Conservation (phyloP, 2,888 invertebrate genomes). For the Bombylius discolor region DNA sequence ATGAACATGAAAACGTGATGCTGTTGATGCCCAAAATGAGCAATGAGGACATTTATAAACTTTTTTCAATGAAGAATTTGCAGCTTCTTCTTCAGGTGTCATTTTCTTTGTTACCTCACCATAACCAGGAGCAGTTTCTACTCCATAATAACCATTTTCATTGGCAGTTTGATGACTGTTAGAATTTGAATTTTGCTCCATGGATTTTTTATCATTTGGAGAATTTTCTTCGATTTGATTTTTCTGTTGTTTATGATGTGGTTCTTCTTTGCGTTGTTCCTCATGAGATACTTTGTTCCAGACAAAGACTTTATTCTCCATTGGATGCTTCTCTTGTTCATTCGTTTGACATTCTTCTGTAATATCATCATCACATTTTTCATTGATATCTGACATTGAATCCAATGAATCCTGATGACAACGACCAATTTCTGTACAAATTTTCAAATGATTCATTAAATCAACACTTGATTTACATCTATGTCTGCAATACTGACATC, state of each 20-base stretch:
- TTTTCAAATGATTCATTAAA: conserved; percentile 59
- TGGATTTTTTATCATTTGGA: conserved; percentile 28
- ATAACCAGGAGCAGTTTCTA: conserved; percentile 40
- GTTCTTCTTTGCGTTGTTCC: not conserved
- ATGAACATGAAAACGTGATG: conserved; percentile 85
- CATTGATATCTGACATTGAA: conserved; percentile 26
- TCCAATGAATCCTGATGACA: conserved; percentile 32
- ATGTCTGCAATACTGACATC: conserved; percentile 76
- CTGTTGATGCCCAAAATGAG: conserved; percentile 84
- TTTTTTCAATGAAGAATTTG: conserved; percentile 54
- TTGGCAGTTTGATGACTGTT: conserved; percentile 18
- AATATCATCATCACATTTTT: conserved; percentile 34
- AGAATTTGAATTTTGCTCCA: not conserved
- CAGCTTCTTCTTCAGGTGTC: conserved; percentile 50
- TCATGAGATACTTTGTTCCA: conserved; percentile 54
- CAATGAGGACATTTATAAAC: conserved; percentile 90
- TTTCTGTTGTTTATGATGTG: no score
- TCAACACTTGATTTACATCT: conserved; percentile 75
- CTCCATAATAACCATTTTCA: conserved; percentile 37
- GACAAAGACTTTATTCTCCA: conserved; percentile 70
- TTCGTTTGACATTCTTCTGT: conserved; percentile 21
- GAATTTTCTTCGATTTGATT: not conserved
- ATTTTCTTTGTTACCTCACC: conserved; percentile 44
- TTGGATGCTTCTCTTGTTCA: conserved; percentile 55
- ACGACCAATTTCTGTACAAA: conserved; percentile 46